phyloP scores from a whole-genome alignment of 2,888 invertebrate species.

The Junonia oenone region DNA sequence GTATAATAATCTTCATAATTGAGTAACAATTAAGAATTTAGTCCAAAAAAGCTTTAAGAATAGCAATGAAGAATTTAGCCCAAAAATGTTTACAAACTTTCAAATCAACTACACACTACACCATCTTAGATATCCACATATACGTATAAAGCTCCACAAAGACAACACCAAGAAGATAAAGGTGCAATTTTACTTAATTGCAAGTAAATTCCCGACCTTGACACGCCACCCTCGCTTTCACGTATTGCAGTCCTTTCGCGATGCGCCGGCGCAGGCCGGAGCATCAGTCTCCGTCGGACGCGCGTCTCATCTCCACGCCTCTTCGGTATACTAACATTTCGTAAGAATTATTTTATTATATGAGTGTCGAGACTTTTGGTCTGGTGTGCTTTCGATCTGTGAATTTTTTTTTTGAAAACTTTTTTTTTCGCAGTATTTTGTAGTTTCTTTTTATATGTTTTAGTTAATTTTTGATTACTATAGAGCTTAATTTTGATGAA shows the following conservation, averaged over 20 bases:
- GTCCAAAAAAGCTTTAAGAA: too few species aligned
- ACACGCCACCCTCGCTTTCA: constrained; percentile 23
- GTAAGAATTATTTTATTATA: constrained; percentile 2
- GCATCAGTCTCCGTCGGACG: constrained; percentile 20
- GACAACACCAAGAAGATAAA: not conserved
- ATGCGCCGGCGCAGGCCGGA: not conserved
- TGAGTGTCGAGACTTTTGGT: not conserved
- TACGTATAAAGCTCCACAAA: too few species aligned
- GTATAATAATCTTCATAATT: too few species aligned
- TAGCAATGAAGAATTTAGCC: too few species aligned
- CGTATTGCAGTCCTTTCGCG: constrained; percentile 9
- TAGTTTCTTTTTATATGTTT: not conserved
- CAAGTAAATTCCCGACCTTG: constrained; percentile 20
- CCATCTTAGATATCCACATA: too few species aligned
- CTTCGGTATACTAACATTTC: constrained; percentile 9
- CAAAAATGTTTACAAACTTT: too few species aligned
- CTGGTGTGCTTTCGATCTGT: constrained; percentile 21
- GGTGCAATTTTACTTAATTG: constrained; percentile 6
- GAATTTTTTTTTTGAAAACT: not conserved
- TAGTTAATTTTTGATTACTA: not conserved
- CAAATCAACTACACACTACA: too few species aligned
- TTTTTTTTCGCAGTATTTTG: not conserved
- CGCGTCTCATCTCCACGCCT: constrained; percentile 22
- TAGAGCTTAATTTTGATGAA: not conserved
- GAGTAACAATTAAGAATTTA: too few species aligned